These are phyloP conservation scores for Grammomys dolichurus DNA, from an alignment of 2,113 vertebrate species.

Conservation along the genomic window DNA sequence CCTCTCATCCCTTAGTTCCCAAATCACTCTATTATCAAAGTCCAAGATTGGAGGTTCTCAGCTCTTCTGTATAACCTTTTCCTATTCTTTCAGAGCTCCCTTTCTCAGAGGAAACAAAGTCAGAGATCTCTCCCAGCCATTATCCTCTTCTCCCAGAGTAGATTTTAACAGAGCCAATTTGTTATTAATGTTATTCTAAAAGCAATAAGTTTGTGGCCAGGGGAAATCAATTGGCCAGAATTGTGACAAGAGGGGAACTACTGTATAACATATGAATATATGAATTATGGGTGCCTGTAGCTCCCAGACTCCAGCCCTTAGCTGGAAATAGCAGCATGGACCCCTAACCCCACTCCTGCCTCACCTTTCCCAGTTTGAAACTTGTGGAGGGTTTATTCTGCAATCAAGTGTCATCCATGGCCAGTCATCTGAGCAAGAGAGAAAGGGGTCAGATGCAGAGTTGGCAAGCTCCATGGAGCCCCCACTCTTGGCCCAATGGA, in stretches of 20 bases:
- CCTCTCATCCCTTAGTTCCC: background rate
- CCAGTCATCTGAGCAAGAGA: background rate
- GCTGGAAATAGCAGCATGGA: background rate
- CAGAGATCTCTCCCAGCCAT: background rate
- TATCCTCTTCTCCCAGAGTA: slow-evolving; percentile 3
- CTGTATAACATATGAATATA: slow-evolving; percentile 9
- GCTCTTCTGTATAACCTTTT: background rate
- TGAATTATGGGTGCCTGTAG: slow-evolving; percentile 50
- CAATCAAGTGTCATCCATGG: background rate
- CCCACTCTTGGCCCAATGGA: background rate
- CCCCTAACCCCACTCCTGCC: rapidly evolving
- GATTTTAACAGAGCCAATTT: slow-evolving; percentile 57
- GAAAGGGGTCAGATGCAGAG: background rate
- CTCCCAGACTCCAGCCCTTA: background rate
- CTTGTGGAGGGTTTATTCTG: background rate
- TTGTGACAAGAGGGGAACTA: slow-evolving; percentile 84
- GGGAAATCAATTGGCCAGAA: slow-evolving; percentile 77
- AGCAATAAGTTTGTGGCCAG: slow-evolving; percentile 73
- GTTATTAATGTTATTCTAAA: slow-evolving; percentile 77
- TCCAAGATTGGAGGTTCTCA: rapidly evolving
- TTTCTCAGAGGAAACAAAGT: background rate
- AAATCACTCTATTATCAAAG: background rate
- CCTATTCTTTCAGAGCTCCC: background rate
- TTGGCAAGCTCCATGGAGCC: background rate
- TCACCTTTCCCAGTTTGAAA: background rate